Conservation (phyloP, 2,113 vertebrate species). For the Campylomormyrus tamandua region DNA sequence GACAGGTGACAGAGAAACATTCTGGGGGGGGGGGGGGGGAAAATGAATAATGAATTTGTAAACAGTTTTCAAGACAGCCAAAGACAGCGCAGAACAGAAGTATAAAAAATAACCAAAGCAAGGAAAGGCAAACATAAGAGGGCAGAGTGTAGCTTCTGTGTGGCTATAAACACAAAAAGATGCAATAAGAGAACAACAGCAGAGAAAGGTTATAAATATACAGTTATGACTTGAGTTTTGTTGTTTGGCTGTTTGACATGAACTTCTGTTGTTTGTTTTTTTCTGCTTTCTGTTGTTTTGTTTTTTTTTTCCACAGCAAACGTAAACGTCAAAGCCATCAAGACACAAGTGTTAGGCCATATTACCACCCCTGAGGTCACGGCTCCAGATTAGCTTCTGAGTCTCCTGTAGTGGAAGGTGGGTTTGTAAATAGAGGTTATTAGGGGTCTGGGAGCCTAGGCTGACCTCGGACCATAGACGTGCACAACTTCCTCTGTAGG, state of each 20-base stretch:
- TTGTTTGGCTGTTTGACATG: neutral
- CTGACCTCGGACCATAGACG: neutral
- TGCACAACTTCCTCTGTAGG: neutral
- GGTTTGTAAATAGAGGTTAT: neutral
- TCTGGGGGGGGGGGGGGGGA: neutral
- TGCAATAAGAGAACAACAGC: neutral
- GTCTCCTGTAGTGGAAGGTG: neutral
- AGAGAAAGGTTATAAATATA: neutral
- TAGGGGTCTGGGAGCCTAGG: neutral
- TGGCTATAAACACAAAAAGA: neutral
- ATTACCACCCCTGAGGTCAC: neutral
- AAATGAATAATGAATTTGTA: neutral
- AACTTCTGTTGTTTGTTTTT: neutral
- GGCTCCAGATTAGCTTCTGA: neutral
- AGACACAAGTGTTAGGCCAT: neutral
- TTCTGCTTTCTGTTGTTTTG: neutral
- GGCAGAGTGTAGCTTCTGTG: neutral
- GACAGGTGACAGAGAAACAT: neutral
- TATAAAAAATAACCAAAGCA: neutral
- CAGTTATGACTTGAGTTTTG: neutral
- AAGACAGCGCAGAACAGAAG: neutral
- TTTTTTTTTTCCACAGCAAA: neutral
- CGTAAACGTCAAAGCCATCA: neutral
- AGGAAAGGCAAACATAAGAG: neutral
- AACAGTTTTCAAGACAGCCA: neutral